A percentile compares a stretch with the other conserved stretches of the same genome.
Conservation (phyloP, 2,113 vertebrate genomes). For the Craseonycteris thonglongyai region DNA sequence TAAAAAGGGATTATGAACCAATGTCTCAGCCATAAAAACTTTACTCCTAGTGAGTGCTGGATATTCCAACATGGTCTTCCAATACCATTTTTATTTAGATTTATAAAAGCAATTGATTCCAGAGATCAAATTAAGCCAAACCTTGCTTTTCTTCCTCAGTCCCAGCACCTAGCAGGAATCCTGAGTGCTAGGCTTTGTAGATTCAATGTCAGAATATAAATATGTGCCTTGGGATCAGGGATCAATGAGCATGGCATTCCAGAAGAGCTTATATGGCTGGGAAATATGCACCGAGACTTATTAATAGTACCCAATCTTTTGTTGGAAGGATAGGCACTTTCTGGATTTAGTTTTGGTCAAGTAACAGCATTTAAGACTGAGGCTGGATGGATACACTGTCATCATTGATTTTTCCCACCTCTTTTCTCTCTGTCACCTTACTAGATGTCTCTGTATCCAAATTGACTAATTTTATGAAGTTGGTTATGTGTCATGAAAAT, state of each 20-base stretch:
- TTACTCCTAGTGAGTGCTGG: neutral
- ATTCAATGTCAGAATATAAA: neutral
- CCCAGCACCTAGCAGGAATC: neutral
- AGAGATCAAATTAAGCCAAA: neutral
- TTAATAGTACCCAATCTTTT: neutral
- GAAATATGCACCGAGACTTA: neutral
- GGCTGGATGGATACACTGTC: neutral
- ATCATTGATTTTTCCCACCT: neutral
- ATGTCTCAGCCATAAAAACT: neutral
- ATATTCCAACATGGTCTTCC: neutral
- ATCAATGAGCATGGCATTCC: neutral
- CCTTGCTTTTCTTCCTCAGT: neutral
- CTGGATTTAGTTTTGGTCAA: neutral
- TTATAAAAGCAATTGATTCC: neutral
- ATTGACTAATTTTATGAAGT: neutral
- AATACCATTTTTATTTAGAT: neutral
- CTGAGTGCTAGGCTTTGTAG: neutral
- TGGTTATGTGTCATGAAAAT: neutral
- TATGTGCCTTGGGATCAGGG: neutral
- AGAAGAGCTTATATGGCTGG: neutral
- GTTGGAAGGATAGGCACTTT: neutral
- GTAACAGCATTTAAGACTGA: neutral
- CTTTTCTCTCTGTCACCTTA: neutral
- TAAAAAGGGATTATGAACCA: neutral
- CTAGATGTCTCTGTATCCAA: neutral